Percentiles rank a stretch among this genome's conserved stretches.
phyloP scores from a whole-genome alignment of 1,140 invertebrate species.

The Hyles euphorbiae region DNA sequence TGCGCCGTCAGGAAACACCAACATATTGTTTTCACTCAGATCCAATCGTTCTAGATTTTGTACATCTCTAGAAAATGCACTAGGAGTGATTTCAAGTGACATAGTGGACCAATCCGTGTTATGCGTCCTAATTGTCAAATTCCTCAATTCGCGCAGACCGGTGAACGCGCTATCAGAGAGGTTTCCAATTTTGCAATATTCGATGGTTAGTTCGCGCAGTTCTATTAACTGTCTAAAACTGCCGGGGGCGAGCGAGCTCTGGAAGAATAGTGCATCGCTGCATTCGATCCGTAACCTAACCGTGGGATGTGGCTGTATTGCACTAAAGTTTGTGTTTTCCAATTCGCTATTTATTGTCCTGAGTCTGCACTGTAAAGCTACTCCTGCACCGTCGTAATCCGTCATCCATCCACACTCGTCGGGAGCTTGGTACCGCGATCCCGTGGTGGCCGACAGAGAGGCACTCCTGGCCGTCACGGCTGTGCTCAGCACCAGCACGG shows the following conservation, averaged over 20 bases:
- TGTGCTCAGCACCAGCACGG: slow-evolving; percentile 58
- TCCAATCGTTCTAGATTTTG: slow-evolving; percentile 86
- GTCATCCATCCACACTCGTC: slow-evolving; percentile 90
- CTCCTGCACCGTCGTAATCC: slow-evolving; percentile 78
- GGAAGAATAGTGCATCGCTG: slow-evolving; percentile 89
- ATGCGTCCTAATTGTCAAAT: slow-evolving; percentile 90
- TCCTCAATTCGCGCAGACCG: slow-evolving; percentile 86
- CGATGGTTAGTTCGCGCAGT: slow-evolving; percentile 88
- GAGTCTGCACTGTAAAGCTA: slow-evolving; percentile 86
- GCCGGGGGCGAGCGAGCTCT: slow-evolving; percentile 89
- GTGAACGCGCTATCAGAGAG: slow-evolving; percentile 89
- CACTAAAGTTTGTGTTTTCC: slow-evolving; percentile 92
- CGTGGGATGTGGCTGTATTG: slow-evolving; percentile 91
- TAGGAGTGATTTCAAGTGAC: slow-evolving; percentile 85
- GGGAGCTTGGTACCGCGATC: slow-evolving; percentile 83
- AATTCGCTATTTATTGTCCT: slow-evolving; percentile 92
- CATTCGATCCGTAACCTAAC: slow-evolving; percentile 88
- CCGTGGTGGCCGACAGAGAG: slow-evolving; percentile 67
- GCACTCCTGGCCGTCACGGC: slow-evolving; percentile 55
- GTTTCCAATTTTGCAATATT: slow-evolving; percentile 93
- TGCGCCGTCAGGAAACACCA: slow-evolving; percentile 87
- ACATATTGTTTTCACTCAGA: slow-evolving; percentile 92
- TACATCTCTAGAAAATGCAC: slow-evolving; percentile 85
- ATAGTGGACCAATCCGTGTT: slow-evolving; percentile 93
- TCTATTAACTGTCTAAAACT: slow-evolving; percentile 90